These are phyloP conservation scores for Ganaspis brasiliensis DNA, from an alignment of 2,888 invertebrate species.

Conservation along the genomic window DNA sequence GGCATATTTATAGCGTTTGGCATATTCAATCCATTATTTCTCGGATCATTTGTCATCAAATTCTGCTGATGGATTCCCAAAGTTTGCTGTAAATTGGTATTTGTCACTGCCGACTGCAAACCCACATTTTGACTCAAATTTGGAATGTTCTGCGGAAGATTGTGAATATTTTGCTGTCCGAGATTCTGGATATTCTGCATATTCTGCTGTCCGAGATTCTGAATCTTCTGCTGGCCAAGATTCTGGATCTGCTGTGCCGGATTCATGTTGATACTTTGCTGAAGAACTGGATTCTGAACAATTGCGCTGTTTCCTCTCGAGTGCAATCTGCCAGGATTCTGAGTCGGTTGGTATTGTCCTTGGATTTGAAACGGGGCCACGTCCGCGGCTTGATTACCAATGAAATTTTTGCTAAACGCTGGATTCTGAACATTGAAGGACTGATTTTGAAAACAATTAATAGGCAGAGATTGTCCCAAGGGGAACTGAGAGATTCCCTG, in stretches of 20 bases:
- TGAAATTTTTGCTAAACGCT: slow-evolving; percentile 73
- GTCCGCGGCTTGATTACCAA: slow-evolving; percentile 63
- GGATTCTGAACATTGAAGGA: slow-evolving; percentile 73
- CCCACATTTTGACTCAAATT: slow-evolving; percentile 50
- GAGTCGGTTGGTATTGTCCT: slow-evolving; percentile 50
- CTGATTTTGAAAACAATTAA: slow-evolving; percentile 67
- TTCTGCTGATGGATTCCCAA: slow-evolving; percentile 64
- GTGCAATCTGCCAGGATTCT: slow-evolving; percentile 16
- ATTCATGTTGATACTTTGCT: slow-evolving; percentile 39
- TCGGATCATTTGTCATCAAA: slow-evolving; percentile 60
- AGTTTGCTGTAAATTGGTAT: slow-evolving; percentile 60
- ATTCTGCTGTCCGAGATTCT: slow-evolving; percentile 48
- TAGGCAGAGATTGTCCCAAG: slow-evolving; percentile 33
- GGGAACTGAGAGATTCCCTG: slow-evolving; percentile 48
- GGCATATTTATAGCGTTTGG: slow-evolving; percentile 65
- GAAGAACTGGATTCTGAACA: slow-evolving; percentile 47
- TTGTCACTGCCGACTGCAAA: slow-evolving; percentile 60
- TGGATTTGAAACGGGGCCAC: slow-evolving; percentile 44
- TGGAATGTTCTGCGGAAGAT: slow-evolving; percentile 26
- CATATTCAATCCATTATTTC: slow-evolving; percentile 62
- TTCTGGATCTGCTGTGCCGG: neutral
- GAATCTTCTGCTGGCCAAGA: neutral
- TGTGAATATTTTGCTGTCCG: slow-evolving; percentile 53
- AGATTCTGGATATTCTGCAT: slow-evolving; percentile 35
- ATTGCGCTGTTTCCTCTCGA: slow-evolving; percentile 51